These are phyloP conservation scores for Panulirus ornatus DNA, from an alignment of 1,140 invertebrate genomes.

Conservation along the genomic window DNA sequence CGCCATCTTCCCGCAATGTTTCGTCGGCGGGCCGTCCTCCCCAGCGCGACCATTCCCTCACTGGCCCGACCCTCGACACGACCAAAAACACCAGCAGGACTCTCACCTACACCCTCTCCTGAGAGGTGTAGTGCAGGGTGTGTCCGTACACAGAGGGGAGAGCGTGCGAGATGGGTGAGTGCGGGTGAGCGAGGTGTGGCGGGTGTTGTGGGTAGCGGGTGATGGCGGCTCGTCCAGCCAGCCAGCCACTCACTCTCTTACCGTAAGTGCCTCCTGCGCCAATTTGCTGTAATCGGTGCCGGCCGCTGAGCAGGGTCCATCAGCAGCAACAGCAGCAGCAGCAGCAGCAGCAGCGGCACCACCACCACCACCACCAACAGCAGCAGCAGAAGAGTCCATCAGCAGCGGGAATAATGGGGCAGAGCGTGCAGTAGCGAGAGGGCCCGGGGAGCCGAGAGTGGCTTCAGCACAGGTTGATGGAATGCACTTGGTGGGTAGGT, in stretches of 20 bases:
- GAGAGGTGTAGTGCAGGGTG: not conserved
- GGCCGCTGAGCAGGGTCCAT: conserved; percentile 69
- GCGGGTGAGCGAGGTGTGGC: conserved; percentile 38
- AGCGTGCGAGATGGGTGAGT: not conserved
- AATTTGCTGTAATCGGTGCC: conserved; percentile 73
- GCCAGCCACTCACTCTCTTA: conserved; percentile 67
- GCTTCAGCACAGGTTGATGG: conserved; percentile 41
- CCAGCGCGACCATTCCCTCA: not conserved
- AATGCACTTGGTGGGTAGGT: conserved; percentile 55
- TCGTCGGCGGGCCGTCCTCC: conserved; percentile 19
- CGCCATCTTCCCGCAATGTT: conserved; percentile 65
- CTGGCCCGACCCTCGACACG: not conserved
- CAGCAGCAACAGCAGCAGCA: conserved; percentile 40
- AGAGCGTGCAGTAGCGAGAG: not conserved
- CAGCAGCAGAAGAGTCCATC: conserved; percentile 60
- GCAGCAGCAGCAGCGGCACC: conserved; percentile 34
- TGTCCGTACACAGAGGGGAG: not conserved
- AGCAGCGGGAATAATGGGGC: conserved; percentile 52
- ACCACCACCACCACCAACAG: conserved; percentile 24
- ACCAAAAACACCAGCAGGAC: not conserved
- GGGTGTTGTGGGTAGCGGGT: conserved; percentile 42
- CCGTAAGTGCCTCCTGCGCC: conserved; percentile 68
- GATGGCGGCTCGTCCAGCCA: conserved; percentile 47
- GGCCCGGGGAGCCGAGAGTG: not conserved
- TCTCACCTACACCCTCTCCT: not conserved